Base-by-base conservation (phyloP, 1,140 invertebrate species). In the Solen grandis region DNA sequence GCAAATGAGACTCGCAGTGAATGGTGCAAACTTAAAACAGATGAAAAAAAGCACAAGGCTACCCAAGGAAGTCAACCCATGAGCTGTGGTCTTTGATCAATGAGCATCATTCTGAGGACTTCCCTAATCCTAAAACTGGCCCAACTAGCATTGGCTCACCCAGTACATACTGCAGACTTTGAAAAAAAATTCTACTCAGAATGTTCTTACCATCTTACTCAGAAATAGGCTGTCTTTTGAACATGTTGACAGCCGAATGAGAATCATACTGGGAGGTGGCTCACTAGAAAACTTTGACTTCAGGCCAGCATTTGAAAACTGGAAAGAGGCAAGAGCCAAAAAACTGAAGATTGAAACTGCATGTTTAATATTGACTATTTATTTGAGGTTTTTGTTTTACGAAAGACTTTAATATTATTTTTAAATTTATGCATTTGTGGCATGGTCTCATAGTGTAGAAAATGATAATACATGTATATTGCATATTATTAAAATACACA, bases 91-190 rank as follows among this genome's bases (percentile, higher is more conserved):
- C 50, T 2, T 19, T 78, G 46, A 55, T 78, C 3, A 13, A 22
- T 3, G 46, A 68, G 38, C 68, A 22, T 29, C 75, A 78, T 25
- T 31, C 27, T 57, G 29, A 63, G n/a, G 46, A 75, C 16, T 81
- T 73, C 41, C 70, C 79, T 8, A 65, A 81, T 81, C 5, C 27
- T 60, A n/a, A 81, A 74, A 33, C 41, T 81, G 29, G 70, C 70
- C 2, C 1, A 29, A 16, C 79, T 75, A 35, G 59, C 72, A 1
- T 38, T 81, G 4, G 60, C 79, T 14, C 79, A 81, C 22, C 79
- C 70, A 57, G 79, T 81, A n/a, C n/a, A n/a, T n/a, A 74, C 79
- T 75, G 33, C 14, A 13, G 79, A 81, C 27, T 81, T 69, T 81
- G 70, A 81, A 35, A 75, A 54, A 27, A 65, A 69, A 14, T 81